phyloP scores from a whole-genome alignment of 1,140 invertebrate species.

The Coelopa frigida region DNA sequence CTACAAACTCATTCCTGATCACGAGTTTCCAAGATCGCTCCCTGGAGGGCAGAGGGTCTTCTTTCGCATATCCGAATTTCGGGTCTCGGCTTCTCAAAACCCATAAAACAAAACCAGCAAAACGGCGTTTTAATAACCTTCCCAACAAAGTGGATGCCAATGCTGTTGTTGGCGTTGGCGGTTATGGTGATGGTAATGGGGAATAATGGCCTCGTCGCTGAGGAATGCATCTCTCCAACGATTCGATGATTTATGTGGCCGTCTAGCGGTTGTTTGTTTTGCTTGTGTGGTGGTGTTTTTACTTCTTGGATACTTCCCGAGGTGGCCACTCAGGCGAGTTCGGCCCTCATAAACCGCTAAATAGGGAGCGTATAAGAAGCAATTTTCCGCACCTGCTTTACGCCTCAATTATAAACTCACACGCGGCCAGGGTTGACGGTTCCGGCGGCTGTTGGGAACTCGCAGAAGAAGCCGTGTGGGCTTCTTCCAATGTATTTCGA shows the following conservation, averaged over 20 bases:
- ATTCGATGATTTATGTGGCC: constrained; percentile 43
- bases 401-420: no score
- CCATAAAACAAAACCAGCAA: constrained; percentile 43
- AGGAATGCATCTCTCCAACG: constrained; percentile 39
- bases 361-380: constrained; percentile 40
- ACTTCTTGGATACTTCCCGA: no score
- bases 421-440: no score
- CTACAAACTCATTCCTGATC: no score
- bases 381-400: constrained; percentile 42
- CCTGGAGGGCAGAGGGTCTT: no score
- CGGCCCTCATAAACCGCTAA: constrained; percentile 42
- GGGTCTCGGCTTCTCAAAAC: constrained; percentile 39
- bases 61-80: no score
- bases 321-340: constrained; percentile 23
- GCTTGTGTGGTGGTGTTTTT: constrained; percentile 14
- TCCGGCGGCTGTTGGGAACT: no score
- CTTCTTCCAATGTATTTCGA: no score
- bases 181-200: constrained; percentile 31
- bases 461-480: no score
- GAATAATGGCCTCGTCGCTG: no score
- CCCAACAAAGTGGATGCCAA: background rate
- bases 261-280: constrained; percentile 28
- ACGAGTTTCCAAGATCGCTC: no score
- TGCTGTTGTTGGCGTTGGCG: constrained; percentile 8
- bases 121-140: constrained; percentile 43